phyloP scores from a whole-genome alignment of 2,113 vertebrate species.

The Myrmecobius fasciatus region DNA sequence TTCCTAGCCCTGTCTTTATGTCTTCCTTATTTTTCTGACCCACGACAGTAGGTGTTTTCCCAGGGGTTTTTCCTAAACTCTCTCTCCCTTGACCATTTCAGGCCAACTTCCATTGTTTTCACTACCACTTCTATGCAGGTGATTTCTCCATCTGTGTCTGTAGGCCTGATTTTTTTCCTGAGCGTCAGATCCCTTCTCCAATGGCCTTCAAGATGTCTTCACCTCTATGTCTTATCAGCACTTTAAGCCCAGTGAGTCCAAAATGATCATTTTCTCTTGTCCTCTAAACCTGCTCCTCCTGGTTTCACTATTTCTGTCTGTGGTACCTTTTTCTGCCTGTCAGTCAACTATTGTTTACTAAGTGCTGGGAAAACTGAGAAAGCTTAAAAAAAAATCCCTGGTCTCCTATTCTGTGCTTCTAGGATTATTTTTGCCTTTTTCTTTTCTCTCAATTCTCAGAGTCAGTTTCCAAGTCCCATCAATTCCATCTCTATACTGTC shows the following conservation, averaged over 20 bases:
- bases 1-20: background rate
- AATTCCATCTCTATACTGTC: background rate
- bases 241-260: background rate
- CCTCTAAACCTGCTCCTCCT: background rate
- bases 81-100: background rate
- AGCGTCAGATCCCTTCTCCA: background rate
- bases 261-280: background rate
- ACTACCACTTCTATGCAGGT: background rate
- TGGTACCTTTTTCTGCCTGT: background rate
- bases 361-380: background rate
- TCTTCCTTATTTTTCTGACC: background rate
- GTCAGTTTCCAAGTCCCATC: background rate
- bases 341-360: background rate
- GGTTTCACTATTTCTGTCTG: background rate
- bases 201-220: background rate
- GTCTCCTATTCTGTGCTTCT: background rate
- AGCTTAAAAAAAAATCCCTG: background rate
- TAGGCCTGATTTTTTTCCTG: background rate
- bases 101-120: background rate
- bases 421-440: background rate
- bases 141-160: background rate
- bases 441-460: background rate
- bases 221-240: background rate
- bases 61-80: background rate
- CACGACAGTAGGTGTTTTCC: background rate